These are phyloP conservation scores for Lasioglossum zephyrum DNA, from an alignment of 2,888 invertebrate species.

Conservation along the genomic window DNA sequence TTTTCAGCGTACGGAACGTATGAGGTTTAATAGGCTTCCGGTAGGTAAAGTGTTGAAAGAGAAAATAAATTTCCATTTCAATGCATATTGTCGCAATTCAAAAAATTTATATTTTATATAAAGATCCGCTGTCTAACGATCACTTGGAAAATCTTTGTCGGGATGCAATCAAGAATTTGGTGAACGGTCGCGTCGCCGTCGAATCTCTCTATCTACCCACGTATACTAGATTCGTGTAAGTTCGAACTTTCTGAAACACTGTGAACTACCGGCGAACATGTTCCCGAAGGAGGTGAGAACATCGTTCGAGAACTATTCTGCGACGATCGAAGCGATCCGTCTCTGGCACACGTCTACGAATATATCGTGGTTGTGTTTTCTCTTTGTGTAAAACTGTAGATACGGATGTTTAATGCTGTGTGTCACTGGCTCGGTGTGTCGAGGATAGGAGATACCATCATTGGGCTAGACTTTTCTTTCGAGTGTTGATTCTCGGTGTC, in stretches of 20 bases:
- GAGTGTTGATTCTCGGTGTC: neutral
- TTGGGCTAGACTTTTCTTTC: neutral
- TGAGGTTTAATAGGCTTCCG: too few species aligned
- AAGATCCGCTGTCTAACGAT: too few species aligned
- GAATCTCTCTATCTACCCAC: slow-evolving; percentile 34
- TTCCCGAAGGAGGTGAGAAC: neutral
- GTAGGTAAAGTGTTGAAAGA: too few species aligned
- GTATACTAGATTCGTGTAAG: slow-evolving; percentile 15
- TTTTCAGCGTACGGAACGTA: too few species aligned
- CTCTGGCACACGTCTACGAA: neutral
- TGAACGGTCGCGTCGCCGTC: slow-evolving; percentile 21
- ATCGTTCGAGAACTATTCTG: neutral
- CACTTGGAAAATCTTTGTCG: too few species aligned
- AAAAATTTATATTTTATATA: too few species aligned
- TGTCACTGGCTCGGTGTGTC: neutral
- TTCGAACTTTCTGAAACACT: neutral
- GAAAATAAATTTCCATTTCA: too few species aligned
- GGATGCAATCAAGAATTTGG: neutral
- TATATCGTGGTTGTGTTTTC: slow-evolving; percentile 13
- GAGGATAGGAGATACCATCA: neutral
- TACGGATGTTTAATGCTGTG: neutral
- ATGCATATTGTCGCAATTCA: too few species aligned
- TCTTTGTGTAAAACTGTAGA: slow-evolving; percentile 26
- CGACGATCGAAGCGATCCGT: neutral
- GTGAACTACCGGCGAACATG: neutral